phyloP scores from a whole-genome alignment of 2,113 vertebrate genomes.

The Plestiodon gilberti region DNA sequence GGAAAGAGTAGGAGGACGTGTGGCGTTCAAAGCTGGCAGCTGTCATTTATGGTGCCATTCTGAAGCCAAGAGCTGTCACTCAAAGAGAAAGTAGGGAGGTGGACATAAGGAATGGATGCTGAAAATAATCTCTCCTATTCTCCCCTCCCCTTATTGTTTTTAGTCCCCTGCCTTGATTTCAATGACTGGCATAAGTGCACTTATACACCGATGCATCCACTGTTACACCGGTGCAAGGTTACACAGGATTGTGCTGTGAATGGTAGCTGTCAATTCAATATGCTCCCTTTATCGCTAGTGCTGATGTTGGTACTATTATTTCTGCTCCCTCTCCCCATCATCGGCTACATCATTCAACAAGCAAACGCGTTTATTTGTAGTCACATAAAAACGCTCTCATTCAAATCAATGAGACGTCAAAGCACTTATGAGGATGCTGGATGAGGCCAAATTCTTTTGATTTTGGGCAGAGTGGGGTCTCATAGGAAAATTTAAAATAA shows the following conservation, averaged over 20 bases:
- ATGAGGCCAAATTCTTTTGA: no score
- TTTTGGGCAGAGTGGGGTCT: neutral
- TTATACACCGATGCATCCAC: no score
- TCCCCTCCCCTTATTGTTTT: neutral
- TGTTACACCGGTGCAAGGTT: no score
- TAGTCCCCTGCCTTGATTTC: neutral
- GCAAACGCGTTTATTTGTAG: neutral
- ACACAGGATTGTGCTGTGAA: no score
- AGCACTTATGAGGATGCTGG: neutral
- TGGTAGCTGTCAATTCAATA: neutral
- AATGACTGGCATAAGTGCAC: no score
- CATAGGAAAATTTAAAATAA: neutral
- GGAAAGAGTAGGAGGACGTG: neutral
- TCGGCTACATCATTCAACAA: neutral
- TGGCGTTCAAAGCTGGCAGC: neutral
- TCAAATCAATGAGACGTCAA: neutral
- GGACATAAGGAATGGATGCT: neutral
- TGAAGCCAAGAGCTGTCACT: neutral
- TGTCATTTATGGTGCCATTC: neutral
- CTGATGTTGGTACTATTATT: neutral
- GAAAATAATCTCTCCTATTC: conserved; percentile 1
- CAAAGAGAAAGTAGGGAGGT: neutral
- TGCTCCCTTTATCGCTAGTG: neutral
- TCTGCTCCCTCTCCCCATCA: neutral
- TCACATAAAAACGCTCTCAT: neutral